Evolutionary conservation across 2,113 vertebrate species (phyloP).

Genomic region (Grantiella picta): DNA sequence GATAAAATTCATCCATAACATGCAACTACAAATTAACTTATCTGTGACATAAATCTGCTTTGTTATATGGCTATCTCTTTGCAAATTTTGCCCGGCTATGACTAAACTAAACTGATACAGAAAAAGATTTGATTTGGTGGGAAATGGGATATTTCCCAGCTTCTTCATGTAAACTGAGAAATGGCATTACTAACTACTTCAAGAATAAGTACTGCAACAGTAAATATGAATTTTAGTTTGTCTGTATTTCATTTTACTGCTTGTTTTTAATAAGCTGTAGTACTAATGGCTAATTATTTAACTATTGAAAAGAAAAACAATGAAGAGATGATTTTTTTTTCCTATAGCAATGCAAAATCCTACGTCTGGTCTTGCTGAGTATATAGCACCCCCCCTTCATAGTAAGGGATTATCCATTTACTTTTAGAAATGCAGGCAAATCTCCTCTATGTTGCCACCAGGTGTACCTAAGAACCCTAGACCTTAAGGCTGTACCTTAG

Average conservation of each 20-base stretch:
- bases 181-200: not conserved
- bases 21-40: not conserved
- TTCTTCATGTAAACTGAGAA: not conserved
- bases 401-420: not conserved
- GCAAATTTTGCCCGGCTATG: not conserved
- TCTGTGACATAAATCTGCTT: not conserved
- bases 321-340: not conserved
- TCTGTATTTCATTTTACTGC: not conserved
- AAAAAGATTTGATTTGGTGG: not conserved
- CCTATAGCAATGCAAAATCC: not conserved
- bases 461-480: not conserved
- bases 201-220: not conserved
- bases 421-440: not conserved
- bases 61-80: not conserved
- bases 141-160: not conserved
- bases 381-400: accelerated
- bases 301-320: not conserved
- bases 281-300: not conserved
- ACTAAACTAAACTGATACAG: not conserved
- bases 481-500: not conserved
- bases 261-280: not conserved
- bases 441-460: not conserved
- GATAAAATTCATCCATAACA: not conserved
- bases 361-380: not conserved
- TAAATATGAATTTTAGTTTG: not conserved